Base-by-base conservation (phyloP, 2,113 vertebrate species). In the Mesitornis unicolor region DNA sequence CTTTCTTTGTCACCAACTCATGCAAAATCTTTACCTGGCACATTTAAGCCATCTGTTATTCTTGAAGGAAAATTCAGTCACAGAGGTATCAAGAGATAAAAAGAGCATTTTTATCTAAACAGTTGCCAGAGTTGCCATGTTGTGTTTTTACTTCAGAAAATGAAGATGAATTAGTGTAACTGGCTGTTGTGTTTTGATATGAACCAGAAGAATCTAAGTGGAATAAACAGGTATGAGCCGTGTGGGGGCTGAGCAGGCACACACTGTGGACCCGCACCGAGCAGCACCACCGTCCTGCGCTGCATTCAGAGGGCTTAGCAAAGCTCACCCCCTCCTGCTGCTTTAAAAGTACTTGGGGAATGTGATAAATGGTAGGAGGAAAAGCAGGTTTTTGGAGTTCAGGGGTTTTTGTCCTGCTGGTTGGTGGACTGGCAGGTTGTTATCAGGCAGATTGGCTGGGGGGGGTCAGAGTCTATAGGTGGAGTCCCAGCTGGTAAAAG, bases 161-260 rank as follows among this genome's bases (percentile, higher is more conserved):
- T 88, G 74, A 93, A 97, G 91, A 89, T 74, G 76, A 96, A 97
- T 96, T 96, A 78, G 81, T 75, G 16, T 84, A 91, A 47, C 43
- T 92, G 77, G 56, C 87, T 82, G 90, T 42, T 80, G 59, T 63
- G 59, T 86, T 97, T 93, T 84, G 86, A 91, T 91, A 74, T 0
- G 45, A 92, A 76, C 73, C 92, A 85, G 83, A 84, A 87, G 87
- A 94, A 94, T 82, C 45, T 78, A 70, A 85, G 69, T 68, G 93
- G 74, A 81, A 89, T 84, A 90, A 91, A 71, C 64, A 94, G 90
- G 84, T 3, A 4, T 43, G 82, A 95, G 76, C 64, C 87, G 63
- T 16, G 68, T 17, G 71, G 59, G 90, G 64, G 84, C 67, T 35
- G 95, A 70, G 81, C 9, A 71, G 86, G 91, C 47, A 25, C 74